Evolutionary conservation across 2,797 vertebrate genomes (phyloP), one percentile per base, ranked within the genome.

Genomic region (Antennarius maculatus): DNA sequence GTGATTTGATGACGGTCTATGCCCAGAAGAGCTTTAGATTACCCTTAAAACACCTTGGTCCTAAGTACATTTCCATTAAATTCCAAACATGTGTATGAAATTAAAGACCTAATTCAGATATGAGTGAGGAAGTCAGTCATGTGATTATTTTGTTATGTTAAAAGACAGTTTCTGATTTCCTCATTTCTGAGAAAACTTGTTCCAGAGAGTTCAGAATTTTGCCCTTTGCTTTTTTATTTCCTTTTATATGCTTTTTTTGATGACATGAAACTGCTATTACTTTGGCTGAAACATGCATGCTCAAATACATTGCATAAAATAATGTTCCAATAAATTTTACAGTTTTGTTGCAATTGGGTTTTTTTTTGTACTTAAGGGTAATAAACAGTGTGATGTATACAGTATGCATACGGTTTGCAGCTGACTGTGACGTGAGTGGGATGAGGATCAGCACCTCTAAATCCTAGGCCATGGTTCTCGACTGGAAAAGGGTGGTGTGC

Each of bases 171-270:
- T 47, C 0, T 42, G 27, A 59, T 37, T 28, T 62, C 27, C 6
- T 56, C 16, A 45, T 57, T 47, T 17, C 17, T 55, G 34, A 6
- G 28, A 10, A 9, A 58, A 41, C 9, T 23, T 50, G 45, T 55
- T 66, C 9, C 16, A 39, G 16, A 52, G 17, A 45, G 9, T 29
- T 52, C 14, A 54, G 34, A 10, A 34, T 29, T 60, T 51, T 3
- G 8, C 23, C 18, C 5, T 5, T 4, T 7, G 13, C 13, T 39
- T 56, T 14, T 23, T 45, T 12, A 34, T 65, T 55, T 37, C 23
- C 4, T 29, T 50, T 43, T 48, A n/a, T 10, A 42, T 16, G n/a
- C 13, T 50, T 50, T 71, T 10, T 61, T 29, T 61, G 7, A 54
- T 60, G n/a, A 42, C 14, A 15, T 17, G 39, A 11, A 48, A 55